These are phyloP conservation scores for Candidula unifasciata DNA, from an alignment of 2,888 invertebrate genomes.

Conservation along the genomic window DNA sequence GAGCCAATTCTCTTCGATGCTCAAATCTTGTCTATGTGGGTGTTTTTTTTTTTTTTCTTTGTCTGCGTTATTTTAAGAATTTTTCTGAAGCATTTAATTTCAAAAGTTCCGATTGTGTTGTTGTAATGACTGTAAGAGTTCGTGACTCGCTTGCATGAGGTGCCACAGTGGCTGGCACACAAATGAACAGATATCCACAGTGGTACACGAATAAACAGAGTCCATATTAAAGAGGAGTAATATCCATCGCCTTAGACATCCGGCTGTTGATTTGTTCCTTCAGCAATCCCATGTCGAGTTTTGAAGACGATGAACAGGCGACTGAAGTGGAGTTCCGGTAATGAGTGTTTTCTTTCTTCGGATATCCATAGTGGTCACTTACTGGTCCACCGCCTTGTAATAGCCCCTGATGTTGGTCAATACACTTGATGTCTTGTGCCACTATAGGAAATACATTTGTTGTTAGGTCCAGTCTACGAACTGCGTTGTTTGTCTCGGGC, in stretches of 20 bases:
- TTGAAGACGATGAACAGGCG: conserved; percentile 49
- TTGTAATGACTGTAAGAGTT: no score
- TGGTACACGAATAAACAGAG: no score
- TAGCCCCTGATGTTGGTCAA: neutral
- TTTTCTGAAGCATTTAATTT: no score
- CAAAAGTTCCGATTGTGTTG: no score
- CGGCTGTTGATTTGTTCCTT: conserved; percentile 52
- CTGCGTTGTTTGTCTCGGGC: neutral
- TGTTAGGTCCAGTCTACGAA: conserved; percentile 47
- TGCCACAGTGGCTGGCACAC: no score
- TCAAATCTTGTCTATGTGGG: no score
- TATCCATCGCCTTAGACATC: conserved; percentile 39
- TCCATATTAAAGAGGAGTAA: conserved; percentile 33
- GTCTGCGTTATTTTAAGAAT: no score
- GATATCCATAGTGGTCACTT: conserved; percentile 34
- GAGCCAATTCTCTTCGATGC: no score
- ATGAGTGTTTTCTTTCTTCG: conserved; percentile 52
- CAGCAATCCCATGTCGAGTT: conserved; percentile 50
- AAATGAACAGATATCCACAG: no score
- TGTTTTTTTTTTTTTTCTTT: no score
- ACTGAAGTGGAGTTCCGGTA: conserved; percentile 48
- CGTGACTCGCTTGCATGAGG: no score
- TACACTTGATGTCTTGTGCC: conserved; percentile 33
- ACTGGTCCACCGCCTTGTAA: conserved; percentile 14
- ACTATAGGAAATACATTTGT: conserved; percentile 51